These are phyloP conservation scores for Cricetomys ansorgei DNA, from an alignment of 2,113 vertebrate genomes.

Conservation along the genomic window DNA sequence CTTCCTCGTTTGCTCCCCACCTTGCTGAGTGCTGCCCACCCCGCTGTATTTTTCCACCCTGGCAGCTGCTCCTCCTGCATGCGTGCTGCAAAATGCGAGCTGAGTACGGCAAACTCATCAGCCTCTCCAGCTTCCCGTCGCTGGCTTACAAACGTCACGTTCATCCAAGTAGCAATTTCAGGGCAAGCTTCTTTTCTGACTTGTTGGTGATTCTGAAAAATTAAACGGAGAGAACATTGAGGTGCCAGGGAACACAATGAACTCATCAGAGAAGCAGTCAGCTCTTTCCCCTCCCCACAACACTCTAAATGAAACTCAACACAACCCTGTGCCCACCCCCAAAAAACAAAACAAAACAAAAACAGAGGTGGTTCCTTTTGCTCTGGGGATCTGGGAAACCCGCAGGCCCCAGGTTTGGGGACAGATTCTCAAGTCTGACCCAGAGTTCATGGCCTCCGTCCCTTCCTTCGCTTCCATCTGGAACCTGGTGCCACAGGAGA, in stretches of 20 bases:
- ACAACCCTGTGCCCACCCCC: neutral
- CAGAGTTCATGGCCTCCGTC: neutral
- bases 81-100: neutral
- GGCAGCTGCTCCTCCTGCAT: neutral
- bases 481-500: neutral
- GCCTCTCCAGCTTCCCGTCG: neutral
- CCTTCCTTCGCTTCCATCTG: neutral
- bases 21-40: neutral
- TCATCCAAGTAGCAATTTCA: slow-evolving; percentile 72
- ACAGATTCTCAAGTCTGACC: neutral
- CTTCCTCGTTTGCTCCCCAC: neutral
- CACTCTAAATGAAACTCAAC: neutral
- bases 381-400: neutral
- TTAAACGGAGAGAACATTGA: slow-evolving; percentile 71
- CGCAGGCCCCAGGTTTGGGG: too few species aligned
- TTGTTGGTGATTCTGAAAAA: slow-evolving; percentile 73
- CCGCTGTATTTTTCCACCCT: slow-evolving; percentile 64
- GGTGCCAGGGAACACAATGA: slow-evolving; percentile 56
- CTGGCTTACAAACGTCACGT: slow-evolving; percentile 72
- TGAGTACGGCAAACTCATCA: slow-evolving; percentile 3
- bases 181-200: slow-evolving; percentile 69
- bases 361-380: neutral
- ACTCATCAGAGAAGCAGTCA: neutral
- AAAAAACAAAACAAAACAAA: too few species aligned
- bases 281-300: neutral